Conservation (phyloP, 1,140 invertebrate species). For the Scaptomyza graminum region DNA sequence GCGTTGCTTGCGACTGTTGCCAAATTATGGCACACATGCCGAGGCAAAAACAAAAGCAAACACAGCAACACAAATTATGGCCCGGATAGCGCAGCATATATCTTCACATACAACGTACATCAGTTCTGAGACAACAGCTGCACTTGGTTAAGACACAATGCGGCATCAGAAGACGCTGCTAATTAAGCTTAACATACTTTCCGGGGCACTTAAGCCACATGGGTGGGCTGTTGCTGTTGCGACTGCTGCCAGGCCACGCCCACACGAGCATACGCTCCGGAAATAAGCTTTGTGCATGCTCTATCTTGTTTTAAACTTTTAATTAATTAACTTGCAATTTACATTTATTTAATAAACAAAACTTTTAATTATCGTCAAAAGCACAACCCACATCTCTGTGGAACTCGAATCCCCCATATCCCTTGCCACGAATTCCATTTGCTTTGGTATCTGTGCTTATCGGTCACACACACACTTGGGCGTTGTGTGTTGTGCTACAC, state of each 20-base stretch:
- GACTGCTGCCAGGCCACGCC: conserved; percentile 16
- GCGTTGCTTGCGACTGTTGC: conserved; percentile 49
- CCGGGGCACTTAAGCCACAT: conserved; percentile 38
- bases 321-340: conserved; percentile 80
- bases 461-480: background rate
- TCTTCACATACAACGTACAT: background rate
- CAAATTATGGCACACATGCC: conserved; percentile 54
- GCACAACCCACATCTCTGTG: conserved; percentile 9
- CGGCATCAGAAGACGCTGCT: conserved; percentile 26
- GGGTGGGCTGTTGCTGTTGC: background rate
- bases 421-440: background rate
- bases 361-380: conserved; percentile 53
- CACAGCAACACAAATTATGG: conserved; percentile 6
- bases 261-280: background rate
- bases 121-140: conserved; percentile 27
- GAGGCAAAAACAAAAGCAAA: conserved; percentile 13
- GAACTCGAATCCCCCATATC: background rate
- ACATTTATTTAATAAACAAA: conserved; percentile 79
- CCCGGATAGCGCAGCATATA: conserved; percentile 12
- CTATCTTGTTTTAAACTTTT: conserved; percentile 74
- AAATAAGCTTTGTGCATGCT: conserved; percentile 51
- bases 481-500: conserved; percentile 1
- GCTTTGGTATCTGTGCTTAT: background rate
- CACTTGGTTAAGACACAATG: conserved; percentile 41
- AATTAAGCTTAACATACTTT: conserved; percentile 67